A percentile compares a stretch with the other conserved stretches of the same genome.
Evolutionary conservation across 2,113 vertebrate species (phyloP).

Genomic region (Rattus norvegicus): GRCr8 NC_086031.1:82661501-82662000

Average conservation of each 20-base stretch:
- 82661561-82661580: not conserved
- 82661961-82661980: not conserved
- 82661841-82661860: not conserved
- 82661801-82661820: not conserved
- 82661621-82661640: not conserved
- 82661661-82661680: not conserved
- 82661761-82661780: conserved; percentile 9
- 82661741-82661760: not conserved
- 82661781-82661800: not conserved
- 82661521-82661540: not conserved
- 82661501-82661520: fast-evolving
- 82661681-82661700: not conserved
- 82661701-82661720: not conserved
- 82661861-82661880: not conserved
- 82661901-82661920: not conserved
- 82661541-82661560: not conserved
- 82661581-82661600: not conserved
- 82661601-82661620: not conserved
- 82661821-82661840: not conserved
- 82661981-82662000: not conserved
- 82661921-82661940: not conserved
- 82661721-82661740: conserved; percentile 3
- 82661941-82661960: not conserved
- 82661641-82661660: conserved; percentile 10
- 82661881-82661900: not conserved